Base-by-base conservation (phyloP, 1,140 invertebrate species). In the Bombus balteatus region DNA sequence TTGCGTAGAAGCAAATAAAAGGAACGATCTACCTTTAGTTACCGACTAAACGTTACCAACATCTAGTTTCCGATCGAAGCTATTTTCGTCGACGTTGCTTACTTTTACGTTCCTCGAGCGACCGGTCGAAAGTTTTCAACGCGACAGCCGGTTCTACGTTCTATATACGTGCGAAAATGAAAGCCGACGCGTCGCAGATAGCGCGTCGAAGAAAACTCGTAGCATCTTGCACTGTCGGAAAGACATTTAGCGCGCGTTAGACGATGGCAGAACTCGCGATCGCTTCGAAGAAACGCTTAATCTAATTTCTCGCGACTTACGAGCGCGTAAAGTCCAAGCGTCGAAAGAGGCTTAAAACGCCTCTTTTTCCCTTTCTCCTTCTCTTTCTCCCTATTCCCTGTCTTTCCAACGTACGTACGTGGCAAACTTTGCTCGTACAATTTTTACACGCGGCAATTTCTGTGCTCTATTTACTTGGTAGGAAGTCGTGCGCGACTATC, bases 401-500 rank as follows among this genome's bases (percentile, higher is more conserved):
- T 0, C 6, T 13, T 10, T 5, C 2, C 34, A 32, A 80, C 43
- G n/a, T 41, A 62, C 57, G 47, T 22, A 34, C 37, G 13, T 9
- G 62, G 12, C 15, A 65, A 47, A 72, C 62, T 81, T 59, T 39
- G 28, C 37, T 32, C 37, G n/a, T 81, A 37, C 39, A 5, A 25
- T 73, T 76, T 41, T 41, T 59, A 66, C 32, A 28, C 18, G 47
- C 57, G 28, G 15, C 71, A 53, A 68, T 81, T 62, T 41, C 62
- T 47, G 43, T 25, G 74, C 68, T 77, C 75, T 37, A 75, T 86
- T 77, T 73, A n/a, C 72, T 83, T 15, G 82, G 22, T 22, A 37
- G 28, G 37, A 37, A 39, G 18, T 4, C 6, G 47, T 22, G 68
- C 79, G 66, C 79, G 66, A 57, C 66, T 81, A 81, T 81, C 79